phyloP scores from a whole-genome alignment of 2,888 invertebrate genomes.

The Athalia circularis region DNA sequence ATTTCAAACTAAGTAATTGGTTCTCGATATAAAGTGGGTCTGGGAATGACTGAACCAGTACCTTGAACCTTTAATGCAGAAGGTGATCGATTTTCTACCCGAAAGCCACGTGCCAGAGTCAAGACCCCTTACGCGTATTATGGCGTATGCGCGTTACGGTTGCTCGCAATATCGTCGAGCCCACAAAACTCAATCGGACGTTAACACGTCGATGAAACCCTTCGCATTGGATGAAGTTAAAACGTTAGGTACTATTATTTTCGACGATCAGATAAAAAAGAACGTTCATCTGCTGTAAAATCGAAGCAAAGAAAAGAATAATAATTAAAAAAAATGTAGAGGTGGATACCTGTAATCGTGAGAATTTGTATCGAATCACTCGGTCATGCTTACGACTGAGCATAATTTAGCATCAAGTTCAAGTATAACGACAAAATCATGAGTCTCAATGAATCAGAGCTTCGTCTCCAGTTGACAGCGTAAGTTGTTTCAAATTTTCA shows the following conservation, averaged over 20 bases:
- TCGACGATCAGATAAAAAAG: background rate
- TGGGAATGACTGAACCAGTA: background rate
- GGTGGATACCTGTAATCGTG: too few relatives aligned
- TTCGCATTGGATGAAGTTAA: background rate
- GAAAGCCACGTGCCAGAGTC: constrained; percentile 35
- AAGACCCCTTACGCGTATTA: constrained; percentile 22
- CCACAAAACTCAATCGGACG: background rate
- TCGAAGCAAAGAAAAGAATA: background rate
- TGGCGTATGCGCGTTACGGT: constrained; percentile 40
- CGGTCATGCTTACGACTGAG: too few relatives aligned
- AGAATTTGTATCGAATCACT: too few relatives aligned
- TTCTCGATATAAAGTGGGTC: background rate
- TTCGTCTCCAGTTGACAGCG: too few relatives aligned
- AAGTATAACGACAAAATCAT: too few relatives aligned
- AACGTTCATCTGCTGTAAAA: background rate
- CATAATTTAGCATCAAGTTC: too few relatives aligned
- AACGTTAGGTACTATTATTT: background rate
- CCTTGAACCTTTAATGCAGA: background rate
- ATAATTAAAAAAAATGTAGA: too few relatives aligned
- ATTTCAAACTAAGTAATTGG: background rate
- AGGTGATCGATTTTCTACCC: constrained; percentile 26
- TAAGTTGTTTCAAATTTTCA: too few relatives aligned
- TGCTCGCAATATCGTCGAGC: constrained; percentile 1
- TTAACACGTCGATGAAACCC: constrained; percentile 10
- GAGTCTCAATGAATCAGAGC: too few relatives aligned